Base-by-base conservation (phyloP, 2,797 vertebrate genomes). In the Spinus pinus region DNA sequence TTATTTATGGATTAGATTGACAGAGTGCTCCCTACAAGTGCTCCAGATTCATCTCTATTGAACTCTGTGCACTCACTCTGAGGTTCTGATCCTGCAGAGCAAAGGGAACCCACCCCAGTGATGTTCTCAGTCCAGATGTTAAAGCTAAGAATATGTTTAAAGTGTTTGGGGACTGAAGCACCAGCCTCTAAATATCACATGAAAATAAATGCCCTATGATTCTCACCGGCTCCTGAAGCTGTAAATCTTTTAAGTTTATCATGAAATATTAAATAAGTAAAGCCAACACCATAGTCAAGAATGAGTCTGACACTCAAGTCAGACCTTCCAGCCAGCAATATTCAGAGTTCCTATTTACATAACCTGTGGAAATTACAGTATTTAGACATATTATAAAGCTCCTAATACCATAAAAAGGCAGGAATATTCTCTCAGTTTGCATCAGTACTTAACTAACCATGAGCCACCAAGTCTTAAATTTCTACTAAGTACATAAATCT, bases 211-310 rank as follows among this genome's bases (percentile, higher is more conserved):
- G 91, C 95, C 54, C 82, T 51, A n/a, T 73, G 91, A 95, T 86
- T 93, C 96, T 94, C 95, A 88, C 80, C 54, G 83, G 94, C 78
- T 96, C 93, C 96, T 94, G 87, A 94, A 89, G 81, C 94, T 96
- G 95, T 97, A 97, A 96, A 94, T 95, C 90, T 93, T 96, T 96
- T 83, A 78, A 97, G 96, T 96, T 97, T 95, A 84, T 78, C 12
- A 64, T 89, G 88, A 96, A 96, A 96, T 94, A 94, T 95, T 94
- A 92, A 97, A 53, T 84, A 84, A 93, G 67, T 39, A 81, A 83
- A 95, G 93, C 65, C 91, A 96, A 93, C 31, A 51, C 39, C 82
- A 84, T 64, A 89, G 86, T 91, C 80, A 94, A 64, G 87, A 88
- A 44, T 24, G 79, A 96, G 93, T 95, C 91, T 75, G 70, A 86